Percentiles rank a stretch among this genome's conserved stretches.
Evolutionary conservation across 2,888 invertebrate species (phyloP).

Genomic region (Phyllotreta cruciferae): DNA sequence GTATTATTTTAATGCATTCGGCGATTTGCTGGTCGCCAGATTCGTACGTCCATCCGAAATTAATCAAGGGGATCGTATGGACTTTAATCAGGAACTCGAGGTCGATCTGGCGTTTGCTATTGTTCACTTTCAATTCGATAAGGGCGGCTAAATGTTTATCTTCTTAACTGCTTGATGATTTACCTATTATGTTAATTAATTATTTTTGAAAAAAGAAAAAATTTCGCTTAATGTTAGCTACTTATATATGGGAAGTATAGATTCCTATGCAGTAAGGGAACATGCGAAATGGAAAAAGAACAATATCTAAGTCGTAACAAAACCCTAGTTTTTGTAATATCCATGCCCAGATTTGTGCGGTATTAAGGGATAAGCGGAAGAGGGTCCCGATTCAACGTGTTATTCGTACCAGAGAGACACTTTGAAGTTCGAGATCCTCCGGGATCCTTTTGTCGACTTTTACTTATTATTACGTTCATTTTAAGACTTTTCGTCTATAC

Average conservation of each 20-base stretch:
- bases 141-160: conserved; percentile 10
- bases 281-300: conserved; percentile 49
- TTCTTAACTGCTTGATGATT: neutral
- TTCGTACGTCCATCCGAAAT: conserved; percentile 28
- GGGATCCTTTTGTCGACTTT: conserved; percentile 60
- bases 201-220: no score
- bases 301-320: conserved; percentile 54
- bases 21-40: conserved; percentile 32
- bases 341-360: conserved; percentile 58
- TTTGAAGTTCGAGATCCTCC: conserved; percentile 59
- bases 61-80: conserved; percentile 33
- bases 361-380: conserved; percentile 59
- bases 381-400: conserved; percentile 55
- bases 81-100: conserved; percentile 27
- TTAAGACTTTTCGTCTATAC: conserved; percentile 55
- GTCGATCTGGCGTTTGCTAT: conserved; percentile 11
- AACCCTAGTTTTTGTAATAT: conserved; percentile 57
- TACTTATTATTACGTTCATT: conserved; percentile 62
- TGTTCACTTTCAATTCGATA: conserved; percentile 12
- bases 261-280: no score
- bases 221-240: no score
- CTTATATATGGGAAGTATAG: no score
- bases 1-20: conserved; percentile 41
- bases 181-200: no score
- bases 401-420: conserved; percentile 50